Evolutionary conservation across 2,113 vertebrate species (phyloP).

Genomic region (Pelusios castaneus): DNA sequence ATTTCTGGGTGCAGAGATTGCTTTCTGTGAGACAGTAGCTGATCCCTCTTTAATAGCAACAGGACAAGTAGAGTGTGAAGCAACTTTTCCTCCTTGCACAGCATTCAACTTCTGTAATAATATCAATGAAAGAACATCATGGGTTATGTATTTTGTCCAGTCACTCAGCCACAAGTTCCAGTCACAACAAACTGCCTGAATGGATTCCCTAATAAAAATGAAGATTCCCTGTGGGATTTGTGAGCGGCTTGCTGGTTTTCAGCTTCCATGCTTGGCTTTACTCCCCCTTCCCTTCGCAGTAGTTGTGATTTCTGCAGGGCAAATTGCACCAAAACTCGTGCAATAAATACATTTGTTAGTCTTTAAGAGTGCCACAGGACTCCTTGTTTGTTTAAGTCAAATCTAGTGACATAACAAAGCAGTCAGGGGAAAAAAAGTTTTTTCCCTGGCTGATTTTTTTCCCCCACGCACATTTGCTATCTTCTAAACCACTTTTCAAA

Average conservation of each 20-base stretch:
- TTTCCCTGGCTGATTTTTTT: background rate
- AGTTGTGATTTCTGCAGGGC: constrained; percentile 51
- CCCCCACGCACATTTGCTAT: background rate
- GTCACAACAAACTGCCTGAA: constrained; percentile 52
- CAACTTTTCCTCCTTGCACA: constrained; percentile 5
- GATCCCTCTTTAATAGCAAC: background rate
- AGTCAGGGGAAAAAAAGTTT: background rate
- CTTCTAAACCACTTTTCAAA: constrained; percentile 23
- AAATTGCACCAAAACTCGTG: too few relatives aligned
- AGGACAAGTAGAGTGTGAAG: background rate
- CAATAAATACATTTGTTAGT: too few relatives aligned
- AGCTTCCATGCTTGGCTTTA: constrained; percentile 10
- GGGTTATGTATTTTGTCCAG: background rate
- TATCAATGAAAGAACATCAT: constrained; percentile 5
- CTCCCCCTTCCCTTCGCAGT: constrained; percentile 18
- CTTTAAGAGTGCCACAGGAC: too few relatives aligned
- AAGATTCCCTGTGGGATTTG: constrained; percentile 35
- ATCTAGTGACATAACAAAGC: constrained; percentile 23
- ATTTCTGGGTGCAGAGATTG: background rate
- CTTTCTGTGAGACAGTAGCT: rapidly evolving
- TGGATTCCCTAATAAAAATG: constrained; percentile 60
- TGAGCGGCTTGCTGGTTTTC: constrained; percentile 6
- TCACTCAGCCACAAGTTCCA: constrained; percentile 42
- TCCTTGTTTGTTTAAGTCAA: too few relatives aligned
- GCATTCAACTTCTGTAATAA: constrained; percentile 24